phyloP scores from a whole-genome alignment of 2,113 vertebrate genomes.

The Heterocephalus glaber region DNA sequence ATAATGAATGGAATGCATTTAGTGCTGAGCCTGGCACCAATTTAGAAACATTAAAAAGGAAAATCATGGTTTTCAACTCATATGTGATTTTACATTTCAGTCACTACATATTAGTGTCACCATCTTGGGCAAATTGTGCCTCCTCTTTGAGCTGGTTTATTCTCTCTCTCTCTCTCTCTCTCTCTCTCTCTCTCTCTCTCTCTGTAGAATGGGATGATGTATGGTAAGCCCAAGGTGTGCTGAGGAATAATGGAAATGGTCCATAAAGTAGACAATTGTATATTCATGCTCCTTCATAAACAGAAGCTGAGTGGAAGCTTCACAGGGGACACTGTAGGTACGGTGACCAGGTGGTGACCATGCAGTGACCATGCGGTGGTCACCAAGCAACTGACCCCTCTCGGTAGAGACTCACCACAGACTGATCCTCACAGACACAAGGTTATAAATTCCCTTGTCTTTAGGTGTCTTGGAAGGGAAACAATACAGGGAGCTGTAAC shows the following conservation, averaged over 20 bases:
- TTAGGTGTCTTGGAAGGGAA: too few species aligned
- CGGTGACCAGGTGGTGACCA: too few species aligned
- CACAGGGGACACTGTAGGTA: not conserved
- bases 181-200: not conserved
- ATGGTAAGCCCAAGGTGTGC: not conserved
- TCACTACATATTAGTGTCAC: too few species aligned
- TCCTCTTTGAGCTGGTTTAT: not conserved
- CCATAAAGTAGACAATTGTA: not conserved
- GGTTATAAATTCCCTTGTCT: not conserved
- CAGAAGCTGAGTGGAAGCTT: not conserved
- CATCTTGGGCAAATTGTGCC: not conserved
- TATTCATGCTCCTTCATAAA: not conserved
- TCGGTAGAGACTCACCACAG: not conserved
- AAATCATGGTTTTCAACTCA: not conserved
- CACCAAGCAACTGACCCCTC: fast-evolving
- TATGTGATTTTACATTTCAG: not conserved
- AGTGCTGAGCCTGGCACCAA: not conserved
- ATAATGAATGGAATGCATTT: not conserved
- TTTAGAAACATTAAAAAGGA: not conserved
- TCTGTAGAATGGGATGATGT: not conserved
- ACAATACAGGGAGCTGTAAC: not conserved
- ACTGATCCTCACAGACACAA: not conserved
- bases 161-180: not conserved
- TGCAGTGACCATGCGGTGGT: not conserved
- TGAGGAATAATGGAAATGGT: not conserved